A percentile compares a stretch with the other conserved stretches of the same genome.
These are phyloP conservation scores for Dorcus parallelipipedus DNA, from an alignment of 2,888 invertebrate genomes.

Conservation along the genomic window DNA sequence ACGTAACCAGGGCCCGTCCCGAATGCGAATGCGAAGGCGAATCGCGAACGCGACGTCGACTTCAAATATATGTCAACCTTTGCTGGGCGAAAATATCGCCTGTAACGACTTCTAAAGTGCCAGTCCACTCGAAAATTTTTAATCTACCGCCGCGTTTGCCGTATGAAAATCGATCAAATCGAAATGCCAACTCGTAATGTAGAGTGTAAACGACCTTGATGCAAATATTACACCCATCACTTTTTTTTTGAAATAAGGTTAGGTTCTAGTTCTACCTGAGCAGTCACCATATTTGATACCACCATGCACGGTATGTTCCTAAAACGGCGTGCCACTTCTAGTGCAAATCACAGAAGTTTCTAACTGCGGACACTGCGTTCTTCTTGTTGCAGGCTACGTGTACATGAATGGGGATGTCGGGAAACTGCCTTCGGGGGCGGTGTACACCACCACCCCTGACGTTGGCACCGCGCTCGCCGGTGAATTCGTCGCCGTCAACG, in stretches of 20 bases:
- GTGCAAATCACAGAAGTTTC: not conserved
- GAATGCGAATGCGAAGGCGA: not conserved
- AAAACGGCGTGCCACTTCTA: slow-evolving; percentile 12
- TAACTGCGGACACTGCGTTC: too few relatives aligned
- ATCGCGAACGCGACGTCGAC: slow-evolving; percentile 4
- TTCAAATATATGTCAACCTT: slow-evolving; percentile 22
- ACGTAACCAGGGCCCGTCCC: slow-evolving; percentile 14
- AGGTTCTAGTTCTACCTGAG: slow-evolving; percentile 41
- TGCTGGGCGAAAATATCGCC: slow-evolving; percentile 17
- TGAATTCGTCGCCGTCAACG: slow-evolving; percentile 42
- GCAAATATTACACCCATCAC: slow-evolving; percentile 49
- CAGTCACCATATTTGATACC: slow-evolving; percentile 45
- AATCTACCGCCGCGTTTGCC: slow-evolving; percentile 14
- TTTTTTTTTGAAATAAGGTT: slow-evolving; percentile 46
- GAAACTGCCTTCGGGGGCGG: slow-evolving; percentile 69
- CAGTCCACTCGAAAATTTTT: slow-evolving; percentile 12
- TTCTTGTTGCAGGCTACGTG: slow-evolving; percentile 59
- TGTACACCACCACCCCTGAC: slow-evolving; percentile 67
- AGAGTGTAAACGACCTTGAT: slow-evolving; percentile 45
- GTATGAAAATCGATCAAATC: slow-evolving; percentile 20
- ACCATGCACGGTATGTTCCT: slow-evolving; percentile 42
- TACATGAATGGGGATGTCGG: slow-evolving; percentile 83
- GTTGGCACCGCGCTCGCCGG: slow-evolving; percentile 48
- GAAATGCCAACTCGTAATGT: slow-evolving; percentile 28
- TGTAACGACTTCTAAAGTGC: slow-evolving; percentile 12